These are phyloP conservation scores for Cirrhinus molitorella DNA, from an alignment of 2,797 vertebrate genomes.

Conservation along the genomic window DNA sequence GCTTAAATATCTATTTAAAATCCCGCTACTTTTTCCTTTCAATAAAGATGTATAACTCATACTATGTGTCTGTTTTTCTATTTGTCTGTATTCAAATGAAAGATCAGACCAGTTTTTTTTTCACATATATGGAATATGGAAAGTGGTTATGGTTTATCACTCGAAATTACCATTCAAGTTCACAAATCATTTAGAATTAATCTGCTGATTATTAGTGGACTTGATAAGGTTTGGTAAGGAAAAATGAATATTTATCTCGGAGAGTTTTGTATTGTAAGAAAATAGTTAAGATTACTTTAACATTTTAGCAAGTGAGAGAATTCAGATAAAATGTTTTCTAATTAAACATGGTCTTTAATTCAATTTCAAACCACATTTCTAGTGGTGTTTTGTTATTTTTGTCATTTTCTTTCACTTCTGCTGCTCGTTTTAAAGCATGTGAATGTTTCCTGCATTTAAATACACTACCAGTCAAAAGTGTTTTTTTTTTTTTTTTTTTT, in stretches of 20 bases:
- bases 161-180: background rate
- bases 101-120: background rate
- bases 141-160: background rate
- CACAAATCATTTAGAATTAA: background rate
- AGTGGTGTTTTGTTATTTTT: background rate
- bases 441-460: too few relatives aligned
- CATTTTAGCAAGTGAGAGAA: background rate
- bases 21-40: slow-evolving; percentile 79
- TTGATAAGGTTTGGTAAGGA: background rate
- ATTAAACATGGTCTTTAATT: background rate
- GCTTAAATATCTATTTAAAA: slow-evolving; percentile 95
- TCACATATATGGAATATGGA: background rate
- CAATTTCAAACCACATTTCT: background rate
- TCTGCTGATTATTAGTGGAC: background rate
- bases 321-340: background rate
- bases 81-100: background rate
- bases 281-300: background rate
- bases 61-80: slow-evolving; percentile 8
- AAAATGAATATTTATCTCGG: background rate
- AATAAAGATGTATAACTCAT: slow-evolving; percentile 84
- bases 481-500: too few relatives aligned
- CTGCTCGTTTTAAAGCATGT: too few relatives aligned
- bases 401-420: background rate
- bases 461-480: too few relatives aligned
- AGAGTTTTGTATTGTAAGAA: too few relatives aligned